Conservation (phyloP, 2,888 invertebrate genomes). For the Cyclophora punctaria region DNA sequence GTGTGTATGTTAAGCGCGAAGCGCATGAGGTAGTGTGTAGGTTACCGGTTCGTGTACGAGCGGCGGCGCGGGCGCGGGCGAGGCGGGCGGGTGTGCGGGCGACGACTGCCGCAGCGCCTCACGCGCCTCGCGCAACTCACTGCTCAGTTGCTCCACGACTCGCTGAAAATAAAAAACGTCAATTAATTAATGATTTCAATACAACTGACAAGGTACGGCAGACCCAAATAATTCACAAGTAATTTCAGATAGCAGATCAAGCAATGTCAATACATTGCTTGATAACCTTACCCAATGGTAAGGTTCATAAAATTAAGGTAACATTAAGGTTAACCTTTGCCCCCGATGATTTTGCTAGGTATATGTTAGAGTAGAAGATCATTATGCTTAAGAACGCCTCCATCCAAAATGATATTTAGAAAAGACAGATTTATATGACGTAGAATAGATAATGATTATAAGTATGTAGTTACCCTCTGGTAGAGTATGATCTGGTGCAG, state of each 20-base stretch:
- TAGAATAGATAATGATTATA: not conserved
- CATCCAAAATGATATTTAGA: not conserved
- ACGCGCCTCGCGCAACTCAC: constrained; percentile 85
- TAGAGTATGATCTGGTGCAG: constrained; percentile 88
- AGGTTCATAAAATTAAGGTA: not conserved
- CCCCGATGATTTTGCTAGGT: too few relatives aligned
- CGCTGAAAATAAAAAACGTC: constrained; percentile 60
- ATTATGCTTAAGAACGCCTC: too few relatives aligned
- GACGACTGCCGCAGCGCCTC: constrained; percentile 75
- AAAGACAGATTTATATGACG: not conserved
- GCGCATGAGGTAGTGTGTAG: constrained; percentile 6
- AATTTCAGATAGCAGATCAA: too few relatives aligned
- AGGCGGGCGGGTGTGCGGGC: constrained; percentile 53
- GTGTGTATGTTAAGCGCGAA: not conserved
- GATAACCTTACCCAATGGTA: too few relatives aligned
- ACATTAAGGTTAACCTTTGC: not conserved
- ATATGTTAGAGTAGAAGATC: too few relatives aligned
- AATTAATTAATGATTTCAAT: too few relatives aligned
- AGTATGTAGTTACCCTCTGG: constrained; percentile 76
- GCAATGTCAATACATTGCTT: too few relatives aligned
- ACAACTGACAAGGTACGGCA: too few relatives aligned
- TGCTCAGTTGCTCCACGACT: constrained; percentile 84
- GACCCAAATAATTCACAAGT: too few relatives aligned
- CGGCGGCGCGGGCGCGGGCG: constrained; percentile 67
- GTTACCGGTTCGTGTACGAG: constrained; percentile 52